A percentile compares a stretch with the other conserved stretches of the same genome.
phyloP scores from a whole-genome alignment of 1,140 invertebrate genomes.

The Mizuhopecten yessoensis region DNA sequence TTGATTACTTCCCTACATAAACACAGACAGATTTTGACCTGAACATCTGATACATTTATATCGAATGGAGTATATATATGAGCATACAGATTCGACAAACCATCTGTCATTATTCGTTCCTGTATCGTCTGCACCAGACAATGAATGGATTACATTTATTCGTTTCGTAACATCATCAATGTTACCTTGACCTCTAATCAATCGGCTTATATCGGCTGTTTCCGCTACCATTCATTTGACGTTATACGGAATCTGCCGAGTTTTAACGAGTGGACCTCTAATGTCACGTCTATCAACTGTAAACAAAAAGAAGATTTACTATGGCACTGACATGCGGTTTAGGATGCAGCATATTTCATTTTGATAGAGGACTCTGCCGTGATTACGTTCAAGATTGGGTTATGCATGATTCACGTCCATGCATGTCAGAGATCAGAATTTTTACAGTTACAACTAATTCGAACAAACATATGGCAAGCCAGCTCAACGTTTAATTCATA shows the following conservation, averaged over 20 bases:
- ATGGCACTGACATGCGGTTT: background rate
- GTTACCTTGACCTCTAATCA: background rate
- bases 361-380: background rate
- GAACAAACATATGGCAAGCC: no score
- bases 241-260: no score
- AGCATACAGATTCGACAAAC: background rate
- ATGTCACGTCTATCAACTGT: no score
- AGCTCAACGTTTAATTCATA: no score
- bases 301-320: conserved; percentile 9
- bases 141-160: background rate
- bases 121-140: background rate
- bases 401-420: no score
- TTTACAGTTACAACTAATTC: no score
- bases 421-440: no score
- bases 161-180: background rate
- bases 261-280: no score
- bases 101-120: background rate
- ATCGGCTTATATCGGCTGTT: no score
- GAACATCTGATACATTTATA: background rate
- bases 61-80: background rate
- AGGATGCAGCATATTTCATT: background rate
- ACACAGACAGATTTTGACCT: conserved; percentile 5
- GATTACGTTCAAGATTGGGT: background rate
- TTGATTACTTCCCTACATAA: background rate
- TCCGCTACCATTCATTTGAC: no score